Base-by-base conservation (phyloP, 2,113 vertebrate genomes). In the Oxyruncus cristatus region DNA sequence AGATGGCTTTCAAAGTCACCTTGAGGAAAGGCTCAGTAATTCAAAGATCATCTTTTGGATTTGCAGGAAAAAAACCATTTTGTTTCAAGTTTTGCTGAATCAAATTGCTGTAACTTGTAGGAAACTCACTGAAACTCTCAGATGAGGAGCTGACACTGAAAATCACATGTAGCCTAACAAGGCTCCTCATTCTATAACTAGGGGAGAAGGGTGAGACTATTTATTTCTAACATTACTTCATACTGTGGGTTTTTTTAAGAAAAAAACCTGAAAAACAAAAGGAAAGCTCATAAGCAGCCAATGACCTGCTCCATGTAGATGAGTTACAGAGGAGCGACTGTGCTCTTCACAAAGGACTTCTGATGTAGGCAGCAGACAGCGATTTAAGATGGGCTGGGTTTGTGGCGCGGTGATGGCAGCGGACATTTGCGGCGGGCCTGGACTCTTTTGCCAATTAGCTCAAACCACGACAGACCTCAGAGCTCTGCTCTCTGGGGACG, bases 271-370 rank as follows among this genome's bases (percentile, higher is more conserved):
- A 63, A 61, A 82, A 94, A 71, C 23, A 83, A 71, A 82, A 92
- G 23, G 67, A 93, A 93, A 70, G 53, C 67, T 85, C 35, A 47
- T 76, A 82, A 88, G 37, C 85, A 76, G 78, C 39, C 52, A 78
- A 95, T 76, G 93, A 96, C 92, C 94, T 96, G 94, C 41, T 90
- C 75, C 63, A 23, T 67, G 47, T 35, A 86, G 42, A 79, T 62
- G 39, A 86, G 67, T 73, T 73, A 92, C 92, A 95, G 89, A 95
- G 35, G 55, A 93, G 67, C 33, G 80, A 83, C 93, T 97, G 94
- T 94, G 79, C 63, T 86, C 78, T 44, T 92, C 75, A 92, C 90
- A 96, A 96, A 96, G 82, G 52, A 90, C 88, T 95, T 96, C 44
- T 94, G 85, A 97, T 93, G 82, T 59, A 70, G 59, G 47, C 75